Base-by-base conservation (phyloP, 2,113 vertebrate species). In the Hydrochoerus hydrochaeris region DNA sequence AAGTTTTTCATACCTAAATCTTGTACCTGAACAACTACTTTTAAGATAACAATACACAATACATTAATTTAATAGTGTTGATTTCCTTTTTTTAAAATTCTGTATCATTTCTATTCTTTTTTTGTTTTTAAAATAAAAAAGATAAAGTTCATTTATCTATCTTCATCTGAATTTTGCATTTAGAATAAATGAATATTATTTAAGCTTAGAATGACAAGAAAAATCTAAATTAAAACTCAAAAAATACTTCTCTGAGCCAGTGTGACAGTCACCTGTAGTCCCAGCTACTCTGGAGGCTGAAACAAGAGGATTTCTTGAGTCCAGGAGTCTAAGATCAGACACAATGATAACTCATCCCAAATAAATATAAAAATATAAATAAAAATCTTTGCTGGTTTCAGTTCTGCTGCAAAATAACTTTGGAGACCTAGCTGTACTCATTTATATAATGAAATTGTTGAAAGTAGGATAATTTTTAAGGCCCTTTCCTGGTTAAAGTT, bases 171-270 rank as follows among this genome's bases (percentile, higher is more conserved):
- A 63, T 12, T 17, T 26, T 84, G 88, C 54, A 93, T n/a, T 95
- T 62, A 86, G 81, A 96, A 75, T 65, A 58, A 69, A 63, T 77
- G 7, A 90, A 73, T 90, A 6, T 67, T 32, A 73, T 65, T 85
- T 38, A 85, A 87, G 35, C 82, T 97, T 54, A 94, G 46, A n/a
- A 19, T n/a, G n/a, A 91, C 0, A 38, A 78, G 65, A 78, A 91
- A 95, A 84, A 32, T 73, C 58, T 93, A 85, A 93, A 86, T 62
- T 86, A 87, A 97, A 96, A 88, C 52, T 88, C 20, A 62, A 84
- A 90, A 63, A 38, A 82, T n/a, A 9, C 20, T 80, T 95, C 91
- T 93, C 90, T 90, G 20, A 82, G 41, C 62, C 24, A 38, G 24
- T 0, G 1, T 44, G 17, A 26, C 19, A 4, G 8, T 73, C 2